Evolutionary conservation across 2,113 vertebrate genomes (phyloP).

Genomic region (Azemiops feae): DNA sequence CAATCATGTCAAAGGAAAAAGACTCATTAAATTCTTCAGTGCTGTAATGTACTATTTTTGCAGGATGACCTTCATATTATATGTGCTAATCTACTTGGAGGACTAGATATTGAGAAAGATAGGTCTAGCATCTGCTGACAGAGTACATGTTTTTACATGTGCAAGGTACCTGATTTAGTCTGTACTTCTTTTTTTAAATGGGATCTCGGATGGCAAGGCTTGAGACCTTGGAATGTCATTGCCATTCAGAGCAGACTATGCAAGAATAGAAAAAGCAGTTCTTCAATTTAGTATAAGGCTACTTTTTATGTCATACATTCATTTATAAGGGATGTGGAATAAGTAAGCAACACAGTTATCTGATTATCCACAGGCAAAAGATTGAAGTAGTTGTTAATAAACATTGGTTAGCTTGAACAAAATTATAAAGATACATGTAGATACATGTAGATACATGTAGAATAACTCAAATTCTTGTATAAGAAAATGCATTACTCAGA

Average conservation of each 20-base stretch:
- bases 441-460: neutral
- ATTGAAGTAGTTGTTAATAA: neutral
- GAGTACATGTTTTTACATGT: neutral
- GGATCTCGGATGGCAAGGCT: neutral
- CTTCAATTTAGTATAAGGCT: neutral
- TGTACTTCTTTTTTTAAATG: neutral
- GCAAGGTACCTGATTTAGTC: neutral
- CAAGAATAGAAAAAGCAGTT: neutral
- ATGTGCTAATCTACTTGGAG: conserved; percentile 3
- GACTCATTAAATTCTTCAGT: conserved; percentile 46
- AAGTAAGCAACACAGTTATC: neutral
- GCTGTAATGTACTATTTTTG: conserved; percentile 10
- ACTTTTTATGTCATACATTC: neutral
- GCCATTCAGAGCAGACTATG: neutral
- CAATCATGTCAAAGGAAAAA: conserved; percentile 51
- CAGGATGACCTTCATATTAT: conserved; percentile 47
- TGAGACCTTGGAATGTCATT: neutral
- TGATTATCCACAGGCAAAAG: neutral
- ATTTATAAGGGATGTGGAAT: neutral
- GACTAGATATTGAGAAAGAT: neutral
- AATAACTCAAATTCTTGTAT: neutral
- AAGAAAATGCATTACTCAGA: neutral
- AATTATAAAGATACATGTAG: neutral
- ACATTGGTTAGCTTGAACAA: neutral
- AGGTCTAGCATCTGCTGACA: neutral